Evolutionary conservation across 2,797 vertebrate species (phyloP), one percentile per base, ranked within the genome.

Genomic region (Vultur gryphus): DNA sequence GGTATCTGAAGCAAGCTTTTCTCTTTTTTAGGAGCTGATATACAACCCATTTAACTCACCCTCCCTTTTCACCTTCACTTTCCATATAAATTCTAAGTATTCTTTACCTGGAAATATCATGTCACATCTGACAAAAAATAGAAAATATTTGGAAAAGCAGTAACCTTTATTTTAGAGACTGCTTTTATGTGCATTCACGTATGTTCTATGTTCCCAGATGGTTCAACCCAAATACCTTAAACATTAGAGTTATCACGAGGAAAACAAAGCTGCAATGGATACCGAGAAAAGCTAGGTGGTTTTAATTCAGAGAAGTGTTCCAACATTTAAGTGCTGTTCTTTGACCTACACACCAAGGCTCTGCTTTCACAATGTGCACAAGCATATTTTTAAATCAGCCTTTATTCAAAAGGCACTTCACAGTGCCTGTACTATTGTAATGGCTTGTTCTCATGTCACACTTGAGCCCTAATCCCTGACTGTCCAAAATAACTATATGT

Each of bases 221-320:
- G 43, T 85, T 92, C 84, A 83, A 41, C 31, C 57, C 64, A 93
- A 90, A 90, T 78, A 94, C 49, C n/a, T 90, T 92, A 71, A 90
- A 80, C 44, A 54, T 61, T 44, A 54, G 67, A 20, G 44, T 43
- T 76, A 77, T 15, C 80, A 52, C 1, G 54, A 90, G 46, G 46
- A 95, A 95, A 95, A 90, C 57, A 80, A 75, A 93, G 17, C 37
- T 79, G 67, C 55, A 89, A 57, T 46, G 44, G 78, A 19, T 83
- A 59, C 37, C 1, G 33, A 67, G 61, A 75, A 96, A 93, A 92
- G 67, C 18, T 67, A 59, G 33, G 67, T 31, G 25, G 73, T 77
- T 96, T 96, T 94, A 94, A 97, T 95, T 87, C 95, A 94, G 77
- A 83, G 88, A 90, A 84, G 77, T 70, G 49, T 84, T 73, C 88